Evolutionary conservation across 2,113 vertebrate genomes (phyloP).

Genomic region (Lanius collurio): DNA sequence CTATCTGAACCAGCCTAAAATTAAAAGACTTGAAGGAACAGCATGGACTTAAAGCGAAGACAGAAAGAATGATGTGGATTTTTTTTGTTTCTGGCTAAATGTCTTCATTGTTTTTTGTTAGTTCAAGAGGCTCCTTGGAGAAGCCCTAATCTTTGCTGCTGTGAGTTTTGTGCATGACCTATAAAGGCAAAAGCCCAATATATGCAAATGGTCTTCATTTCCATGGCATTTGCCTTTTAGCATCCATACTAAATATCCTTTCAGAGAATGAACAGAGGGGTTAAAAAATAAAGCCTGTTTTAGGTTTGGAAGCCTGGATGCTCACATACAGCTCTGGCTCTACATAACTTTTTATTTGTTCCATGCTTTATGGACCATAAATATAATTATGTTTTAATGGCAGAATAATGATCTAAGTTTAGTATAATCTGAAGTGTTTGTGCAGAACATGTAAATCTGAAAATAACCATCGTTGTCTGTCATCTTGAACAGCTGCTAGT

Average conservation of each 20-base stretch:
- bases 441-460: background rate
- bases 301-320: background rate
- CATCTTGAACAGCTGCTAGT: slow-evolving; percentile 11
- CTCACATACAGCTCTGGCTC: background rate
- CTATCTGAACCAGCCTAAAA: background rate
- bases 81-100: background rate
- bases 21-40: background rate
- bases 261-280: background rate
- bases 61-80: background rate
- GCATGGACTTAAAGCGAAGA: background rate
- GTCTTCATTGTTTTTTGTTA: background rate
- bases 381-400: background rate
- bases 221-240: background rate
- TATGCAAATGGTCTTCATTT: background rate
- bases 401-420: slow-evolving; percentile 5
- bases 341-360: background rate
- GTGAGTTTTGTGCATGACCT: background rate
- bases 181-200: background rate
- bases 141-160: background rate
- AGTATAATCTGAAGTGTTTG: background rate
- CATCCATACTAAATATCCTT: background rate
- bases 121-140: background rate
- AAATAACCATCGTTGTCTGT: background rate
- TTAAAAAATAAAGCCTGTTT: background rate
- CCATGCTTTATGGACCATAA: background rate